phyloP scores from a whole-genome alignment of 2,888 invertebrate species.

The Eucera pruinosa region DNA sequence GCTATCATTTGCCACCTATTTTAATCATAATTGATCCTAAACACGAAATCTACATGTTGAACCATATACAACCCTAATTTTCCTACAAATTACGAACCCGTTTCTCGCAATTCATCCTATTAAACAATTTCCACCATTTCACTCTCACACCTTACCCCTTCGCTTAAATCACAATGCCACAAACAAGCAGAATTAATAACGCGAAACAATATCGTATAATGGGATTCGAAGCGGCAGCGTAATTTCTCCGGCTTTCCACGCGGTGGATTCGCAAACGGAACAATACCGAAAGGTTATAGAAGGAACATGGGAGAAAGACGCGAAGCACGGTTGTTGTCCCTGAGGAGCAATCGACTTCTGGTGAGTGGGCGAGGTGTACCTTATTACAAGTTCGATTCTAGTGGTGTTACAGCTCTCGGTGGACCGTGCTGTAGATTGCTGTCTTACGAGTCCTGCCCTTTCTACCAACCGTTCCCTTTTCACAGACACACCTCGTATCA shows the following conservation, averaged over 20 bases:
- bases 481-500: slow-evolving; percentile 47
- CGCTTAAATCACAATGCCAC: background rate
- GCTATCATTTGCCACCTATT: no score
- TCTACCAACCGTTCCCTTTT: slow-evolving; percentile 50
- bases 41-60: no score
- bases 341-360: slow-evolving; percentile 75
- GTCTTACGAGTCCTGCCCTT: slow-evolving; percentile 68
- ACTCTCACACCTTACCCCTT: background rate
- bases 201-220: slow-evolving; percentile 12
- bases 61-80: no score
- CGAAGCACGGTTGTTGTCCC: slow-evolving; percentile 58
- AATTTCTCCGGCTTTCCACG: slow-evolving; percentile 42
- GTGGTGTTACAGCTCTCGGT: slow-evolving; percentile 77
- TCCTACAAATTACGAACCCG: no score
- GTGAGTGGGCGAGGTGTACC: slow-evolving; percentile 75
- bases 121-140: no score
- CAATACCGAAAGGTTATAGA: slow-evolving; percentile 49
- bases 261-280: slow-evolving; percentile 40
- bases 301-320: slow-evolving; percentile 24
- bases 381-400: slow-evolving; percentile 83
- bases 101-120: no score
- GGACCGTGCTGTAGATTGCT: slow-evolving; percentile 76
- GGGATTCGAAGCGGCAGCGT: slow-evolving; percentile 9
- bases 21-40: no score
- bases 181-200: slow-evolving; percentile 2